phyloP scores from a whole-genome alignment of 2,888 invertebrate genomes.

The Drosophila acutilabella region DNA sequence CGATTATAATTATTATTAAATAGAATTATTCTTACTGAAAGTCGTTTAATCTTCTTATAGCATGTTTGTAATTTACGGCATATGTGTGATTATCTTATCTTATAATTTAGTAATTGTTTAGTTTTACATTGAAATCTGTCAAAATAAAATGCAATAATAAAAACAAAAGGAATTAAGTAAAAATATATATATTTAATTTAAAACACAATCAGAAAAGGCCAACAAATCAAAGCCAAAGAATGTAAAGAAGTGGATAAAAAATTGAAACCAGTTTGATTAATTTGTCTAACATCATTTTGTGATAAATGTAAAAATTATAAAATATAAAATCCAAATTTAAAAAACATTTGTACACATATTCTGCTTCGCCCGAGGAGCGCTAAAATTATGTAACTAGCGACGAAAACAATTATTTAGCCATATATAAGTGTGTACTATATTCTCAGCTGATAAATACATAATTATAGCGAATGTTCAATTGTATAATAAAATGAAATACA shows the following conservation, averaged over 20 bases:
- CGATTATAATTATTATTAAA: conserved; percentile 23
- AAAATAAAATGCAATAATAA: conserved; percentile 64
- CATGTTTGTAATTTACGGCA: conserved; percentile 47
- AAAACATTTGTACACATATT: conserved; percentile 51
- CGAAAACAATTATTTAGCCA: conserved; percentile 6
- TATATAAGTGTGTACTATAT: conserved; percentile 17
- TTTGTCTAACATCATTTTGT: conserved; percentile 49
- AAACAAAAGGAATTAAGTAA: neutral
- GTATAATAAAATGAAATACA: conserved; percentile 30
- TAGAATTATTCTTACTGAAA: conserved; percentile 29
- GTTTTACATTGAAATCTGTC: conserved; percentile 35
- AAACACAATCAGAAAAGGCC: conserved; percentile 21
- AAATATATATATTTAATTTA: conserved; percentile 9
- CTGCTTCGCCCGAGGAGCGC: conserved; percentile 57
- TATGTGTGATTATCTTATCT: conserved; percentile 57
- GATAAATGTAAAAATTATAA: conserved; percentile 45
- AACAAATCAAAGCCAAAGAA: conserved; percentile 33
- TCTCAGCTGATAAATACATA: conserved; percentile 26
- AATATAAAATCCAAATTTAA: conserved; percentile 27
- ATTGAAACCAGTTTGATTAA: conserved; percentile 9
- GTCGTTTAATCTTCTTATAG: conserved; percentile 43
- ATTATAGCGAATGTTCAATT: conserved; percentile 44
- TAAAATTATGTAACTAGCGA: conserved; percentile 22
- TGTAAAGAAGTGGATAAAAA: neutral
- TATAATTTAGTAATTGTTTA: conserved; percentile 55